phyloP scores from a whole-genome alignment of 2,888 invertebrate genomes.

The Hemithea aestivaria region DNA sequence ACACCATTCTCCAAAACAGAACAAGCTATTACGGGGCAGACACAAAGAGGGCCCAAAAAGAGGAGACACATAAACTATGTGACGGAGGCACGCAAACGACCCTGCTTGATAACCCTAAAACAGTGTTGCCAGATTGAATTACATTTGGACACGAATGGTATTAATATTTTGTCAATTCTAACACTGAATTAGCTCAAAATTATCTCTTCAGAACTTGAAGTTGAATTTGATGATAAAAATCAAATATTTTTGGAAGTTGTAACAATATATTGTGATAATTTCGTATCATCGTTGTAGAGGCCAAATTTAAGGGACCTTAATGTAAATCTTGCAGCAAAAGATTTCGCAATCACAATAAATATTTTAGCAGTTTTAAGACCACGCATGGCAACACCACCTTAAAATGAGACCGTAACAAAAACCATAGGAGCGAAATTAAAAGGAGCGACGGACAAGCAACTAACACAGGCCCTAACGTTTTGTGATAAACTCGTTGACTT shows the following conservation, averaged over 20 bases:
- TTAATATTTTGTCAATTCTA: too few species aligned
- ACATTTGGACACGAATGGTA: neutral
- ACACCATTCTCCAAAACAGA: conserved; percentile 8
- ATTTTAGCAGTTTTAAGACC: neutral
- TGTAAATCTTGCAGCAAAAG: too few species aligned
- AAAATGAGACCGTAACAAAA: conserved; percentile 68
- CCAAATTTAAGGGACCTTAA: too few species aligned
- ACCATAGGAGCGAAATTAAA: conserved; percentile 72
- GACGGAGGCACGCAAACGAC: conserved; percentile 34
- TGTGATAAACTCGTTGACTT: conserved; percentile 68
- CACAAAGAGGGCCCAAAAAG: conserved; percentile 23
- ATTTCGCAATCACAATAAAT: too few species aligned
- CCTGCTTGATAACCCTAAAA: conserved; percentile 11
- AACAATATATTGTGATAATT: too few species aligned
- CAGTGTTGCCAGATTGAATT: conserved; percentile 4
- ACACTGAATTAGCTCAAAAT: too few species aligned
- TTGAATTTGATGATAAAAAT: too few species aligned
- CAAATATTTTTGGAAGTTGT: too few species aligned
- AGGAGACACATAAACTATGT: conserved; percentile 18
- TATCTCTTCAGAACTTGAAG: too few species aligned
- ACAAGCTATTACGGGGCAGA: conserved; percentile 16
- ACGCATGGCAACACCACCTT: conserved; percentile 35
- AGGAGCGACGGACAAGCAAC: conserved; percentile 69
- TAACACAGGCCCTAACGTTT: conserved; percentile 59
- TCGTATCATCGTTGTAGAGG: too few species aligned